These are phyloP conservation scores for Coregonus ussuriensis DNA, from an alignment of 2,797 vertebrate genomes.

Conservation along the genomic window DNA sequence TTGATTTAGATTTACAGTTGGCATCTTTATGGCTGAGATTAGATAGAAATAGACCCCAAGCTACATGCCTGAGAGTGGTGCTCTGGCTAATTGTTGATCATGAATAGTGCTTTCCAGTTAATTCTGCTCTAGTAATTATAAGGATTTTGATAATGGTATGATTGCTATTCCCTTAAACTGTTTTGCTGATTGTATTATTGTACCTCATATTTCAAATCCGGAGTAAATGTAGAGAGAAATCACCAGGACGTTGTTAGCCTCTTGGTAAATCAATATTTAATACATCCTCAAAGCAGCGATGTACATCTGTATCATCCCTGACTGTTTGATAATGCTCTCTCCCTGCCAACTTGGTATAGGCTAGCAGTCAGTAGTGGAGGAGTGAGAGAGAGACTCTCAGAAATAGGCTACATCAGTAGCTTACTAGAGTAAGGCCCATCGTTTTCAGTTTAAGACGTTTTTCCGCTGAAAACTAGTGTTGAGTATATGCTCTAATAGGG, in stretches of 20 bases:
- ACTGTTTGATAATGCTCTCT: neutral
- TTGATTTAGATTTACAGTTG: neutral
- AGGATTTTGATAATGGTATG: neutral
- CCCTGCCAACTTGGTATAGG: neutral
- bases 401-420: neutral
- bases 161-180: neutral
- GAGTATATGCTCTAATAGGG: neutral
- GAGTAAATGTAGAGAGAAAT: neutral
- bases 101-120: neutral
- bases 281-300: neutral
- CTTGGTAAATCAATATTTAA: neutral
- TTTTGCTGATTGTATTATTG: neutral
- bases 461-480: neutral
- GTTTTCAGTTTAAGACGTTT: neutral
- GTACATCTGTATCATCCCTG: neutral
- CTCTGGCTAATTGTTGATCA: neutral
- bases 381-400: neutral
- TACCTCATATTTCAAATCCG: neutral
- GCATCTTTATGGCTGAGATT: neutral
- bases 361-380: neutral
- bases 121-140: neutral
- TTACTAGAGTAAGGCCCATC: neutral
- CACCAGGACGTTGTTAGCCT: neutral
- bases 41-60: neutral
- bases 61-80: neutral